Evolutionary conservation across 2,797 vertebrate species (phyloP), one percentile per base, ranked within the genome.

Genomic region (Acestrorhynchus altus): DNA sequence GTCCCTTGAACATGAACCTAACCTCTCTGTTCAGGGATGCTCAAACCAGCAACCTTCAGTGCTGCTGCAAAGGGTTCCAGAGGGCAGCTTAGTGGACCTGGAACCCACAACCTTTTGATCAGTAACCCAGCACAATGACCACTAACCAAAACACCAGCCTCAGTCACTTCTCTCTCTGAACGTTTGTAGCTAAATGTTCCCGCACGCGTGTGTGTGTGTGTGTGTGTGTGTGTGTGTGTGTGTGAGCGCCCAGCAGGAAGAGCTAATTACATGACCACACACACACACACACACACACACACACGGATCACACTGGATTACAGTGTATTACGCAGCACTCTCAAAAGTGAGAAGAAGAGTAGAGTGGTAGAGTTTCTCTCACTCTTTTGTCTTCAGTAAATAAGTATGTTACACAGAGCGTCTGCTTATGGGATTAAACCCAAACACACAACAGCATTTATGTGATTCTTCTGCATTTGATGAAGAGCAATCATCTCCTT

Each of bases 381-480:
- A 10, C 60, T 49, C 69, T 51, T 68, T 81, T 81, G 79, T 81
- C 47, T 81, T 42, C 28, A 59, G 24, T 18, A 72, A 63, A 72
- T 76, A 57, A 81, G 61, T 40, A 15, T 47, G 65, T 20, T 60
- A 60, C 76, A 61, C 72, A 61, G 28, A 65, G 49, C 47, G 68
- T 54, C 46, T 26, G 57, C 40, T 57, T 59, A 72, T 15, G 18
- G 56, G 72, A 78, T 76, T 78, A 81, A 47, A 72, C 61, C 87
- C 84, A 89, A 86, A 91, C 87, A 86, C 89, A 83, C 82, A 63
- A 40, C 72, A 76, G 87, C 86, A 83, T 86, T 60, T 64, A 79
- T 81, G 72, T 84, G 88, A 88, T 89, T 88, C 84, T 72, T 22
- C 65, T 68, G 15, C 59, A 7, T 79, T 44, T 65, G 78, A 87